phyloP scores from a whole-genome alignment of 2,888 invertebrate species.

The Eumerus sabulonum region DNA sequence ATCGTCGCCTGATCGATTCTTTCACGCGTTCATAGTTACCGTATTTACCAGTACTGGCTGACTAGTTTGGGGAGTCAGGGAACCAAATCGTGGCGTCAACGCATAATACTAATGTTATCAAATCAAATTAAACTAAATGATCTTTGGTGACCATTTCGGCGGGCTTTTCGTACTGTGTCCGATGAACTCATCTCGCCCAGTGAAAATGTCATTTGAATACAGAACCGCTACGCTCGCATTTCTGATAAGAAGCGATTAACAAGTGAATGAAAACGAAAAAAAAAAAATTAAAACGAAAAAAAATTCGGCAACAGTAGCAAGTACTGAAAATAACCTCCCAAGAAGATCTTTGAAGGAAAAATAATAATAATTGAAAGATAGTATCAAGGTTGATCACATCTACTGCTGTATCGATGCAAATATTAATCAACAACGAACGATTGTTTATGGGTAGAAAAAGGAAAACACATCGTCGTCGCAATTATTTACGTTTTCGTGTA shows the following conservation, averaged over 20 bases:
- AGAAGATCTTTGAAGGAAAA: conserved; percentile 2
- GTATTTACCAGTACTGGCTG: conserved; percentile 15
- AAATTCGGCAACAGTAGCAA: conserved; percentile 34
- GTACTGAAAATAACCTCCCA: conserved; percentile 23
- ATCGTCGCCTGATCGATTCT: not conserved
- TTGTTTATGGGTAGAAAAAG: conserved; percentile 79
- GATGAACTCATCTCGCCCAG: conserved; percentile 57
- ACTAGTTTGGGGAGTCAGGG: too few species aligned
- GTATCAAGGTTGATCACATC: conserved; percentile 36
- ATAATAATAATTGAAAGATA: not conserved
- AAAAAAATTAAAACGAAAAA: conserved; percentile 1
- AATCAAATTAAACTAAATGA: conserved; percentile 25
- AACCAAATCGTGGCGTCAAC: too few species aligned
- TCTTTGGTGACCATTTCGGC: conserved; percentile 8
- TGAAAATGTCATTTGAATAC: conserved; percentile 61
- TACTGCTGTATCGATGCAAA: conserved; percentile 62
- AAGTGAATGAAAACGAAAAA: too few species aligned
- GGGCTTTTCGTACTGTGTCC: conserved; percentile 7
- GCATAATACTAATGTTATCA: conserved; percentile 9
- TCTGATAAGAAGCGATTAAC: conserved; percentile 56
- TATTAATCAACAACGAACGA: conserved; percentile 69
- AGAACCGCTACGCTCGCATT: conserved; percentile 39
- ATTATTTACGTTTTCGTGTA: conserved; percentile 79
- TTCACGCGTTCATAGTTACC: not conserved
- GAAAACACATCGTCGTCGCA: conserved; percentile 78